A percentile compares a stretch with the other conserved stretches of the same genome.
phyloP scores from a whole-genome alignment of 2,113 vertebrate genomes.

The Perccottus glenii region DNA sequence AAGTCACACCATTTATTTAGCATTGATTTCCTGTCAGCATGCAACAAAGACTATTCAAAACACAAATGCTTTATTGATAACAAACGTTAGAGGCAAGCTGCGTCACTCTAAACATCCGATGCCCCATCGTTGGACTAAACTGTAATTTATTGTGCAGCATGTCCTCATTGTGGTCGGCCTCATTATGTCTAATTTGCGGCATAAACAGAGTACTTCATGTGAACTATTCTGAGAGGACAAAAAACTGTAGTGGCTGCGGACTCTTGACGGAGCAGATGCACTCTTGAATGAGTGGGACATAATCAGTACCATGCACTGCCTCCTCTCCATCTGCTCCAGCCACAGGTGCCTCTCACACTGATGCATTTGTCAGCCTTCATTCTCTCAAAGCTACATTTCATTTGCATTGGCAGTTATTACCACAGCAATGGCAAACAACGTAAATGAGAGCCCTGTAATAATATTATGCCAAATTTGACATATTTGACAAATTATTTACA shows the following conservation, averaged over 20 bases:
- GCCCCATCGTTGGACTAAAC: constrained; percentile 4
- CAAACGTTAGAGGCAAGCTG: constrained; percentile 7
- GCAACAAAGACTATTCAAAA: not conserved
- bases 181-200: constrained; percentile 49
- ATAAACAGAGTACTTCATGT: constrained; percentile 45
- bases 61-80: not conserved
- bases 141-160: constrained; percentile 16
- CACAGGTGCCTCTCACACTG: constrained; percentile 48
- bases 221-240: constrained; percentile 18
- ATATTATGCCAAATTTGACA: too few relatives aligned
- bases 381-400: not conserved
- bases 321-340: constrained; percentile 60
- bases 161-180: constrained; percentile 35
- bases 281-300: constrained; percentile 56
- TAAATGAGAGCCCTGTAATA: too few relatives aligned
- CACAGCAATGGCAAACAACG: not conserved
- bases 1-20: too few relatives aligned
- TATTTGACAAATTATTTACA: too few relatives aligned
- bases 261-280: constrained; percentile 63
- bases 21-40: not conserved
- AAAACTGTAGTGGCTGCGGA: constrained; percentile 34
- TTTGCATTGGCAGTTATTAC: not conserved
- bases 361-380: not conserved
- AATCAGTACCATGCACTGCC: constrained; percentile 52
- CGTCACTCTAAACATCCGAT: constrained; percentile 1